A percentile compares a stretch with the other conserved stretches of the same genome.
Evolutionary conservation across 2,888 invertebrate genomes (phyloP).

Genomic region (Phalera bucephala): DNA sequence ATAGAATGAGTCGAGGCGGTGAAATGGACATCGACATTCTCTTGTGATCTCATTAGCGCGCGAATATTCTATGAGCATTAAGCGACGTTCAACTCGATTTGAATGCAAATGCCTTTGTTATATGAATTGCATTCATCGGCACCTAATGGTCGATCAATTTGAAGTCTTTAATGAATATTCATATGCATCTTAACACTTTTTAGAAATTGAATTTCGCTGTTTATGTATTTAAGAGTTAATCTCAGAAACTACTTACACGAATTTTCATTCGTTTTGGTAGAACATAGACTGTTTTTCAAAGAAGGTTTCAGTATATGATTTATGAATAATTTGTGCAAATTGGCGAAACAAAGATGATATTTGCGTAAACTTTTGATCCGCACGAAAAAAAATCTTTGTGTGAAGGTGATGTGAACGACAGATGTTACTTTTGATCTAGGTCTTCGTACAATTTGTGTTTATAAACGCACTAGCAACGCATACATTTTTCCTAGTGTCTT

Average conservation of each 20-base stretch:
- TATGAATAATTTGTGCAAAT: too few relatives aligned
- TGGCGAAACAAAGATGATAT: too few relatives aligned
- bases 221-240: too few relatives aligned
- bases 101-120: conserved; percentile 31
- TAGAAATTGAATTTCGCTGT: neutral
- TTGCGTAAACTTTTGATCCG: neutral
- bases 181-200: neutral
- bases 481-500: too few relatives aligned
- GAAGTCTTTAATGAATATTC: conserved; percentile 23
- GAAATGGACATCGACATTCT: conserved; percentile 32
- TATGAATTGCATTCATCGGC: conserved; percentile 24
- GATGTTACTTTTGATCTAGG: too few relatives aligned
- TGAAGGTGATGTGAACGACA: too few relatives aligned
- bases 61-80: conserved; percentile 32
- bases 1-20: conserved; percentile 41
- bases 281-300: too few relatives aligned
- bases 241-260: too few relatives aligned
- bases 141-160: conserved; percentile 34
- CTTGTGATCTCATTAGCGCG: conserved; percentile 21
- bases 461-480: too few relatives aligned
- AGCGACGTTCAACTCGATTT: conserved; percentile 34
- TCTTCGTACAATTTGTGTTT: too few relatives aligned
- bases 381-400: neutral
- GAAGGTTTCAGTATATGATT: too few relatives aligned
- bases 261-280: too few relatives aligned